These are phyloP conservation scores for Centropyge bicolor DNA, from an alignment of 2,797 vertebrate genomes.

Conservation along the genomic window DNA sequence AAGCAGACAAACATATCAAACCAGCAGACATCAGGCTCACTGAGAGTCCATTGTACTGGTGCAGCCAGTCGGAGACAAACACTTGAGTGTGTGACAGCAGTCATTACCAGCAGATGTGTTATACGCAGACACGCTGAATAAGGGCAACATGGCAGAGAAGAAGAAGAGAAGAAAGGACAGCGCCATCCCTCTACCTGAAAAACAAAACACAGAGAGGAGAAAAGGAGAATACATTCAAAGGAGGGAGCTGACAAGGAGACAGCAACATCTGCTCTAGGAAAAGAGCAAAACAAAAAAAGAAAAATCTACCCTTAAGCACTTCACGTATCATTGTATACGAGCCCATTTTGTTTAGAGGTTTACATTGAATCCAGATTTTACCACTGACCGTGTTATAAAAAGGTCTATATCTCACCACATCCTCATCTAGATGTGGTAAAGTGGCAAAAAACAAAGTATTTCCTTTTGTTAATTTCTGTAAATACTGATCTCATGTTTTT, in stretches of 20 bases:
- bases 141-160: constrained; percentile 53
- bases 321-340: not conserved
- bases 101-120: constrained; percentile 82
- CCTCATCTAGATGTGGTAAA: no score
- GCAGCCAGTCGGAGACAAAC: constrained; percentile 26
- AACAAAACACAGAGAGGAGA: constrained; percentile 31
- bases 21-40: constrained; percentile 3
- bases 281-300: not conserved
- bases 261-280: not conserved
- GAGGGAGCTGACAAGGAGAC: not conserved
- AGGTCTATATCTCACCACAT: no score
- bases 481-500: no score
- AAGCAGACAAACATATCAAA: constrained; percentile 2
- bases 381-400: not conserved
- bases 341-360: not conserved
- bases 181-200: constrained; percentile 78
- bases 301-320: not conserved
- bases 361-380: not conserved
- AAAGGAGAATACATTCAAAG: constrained; percentile 7
- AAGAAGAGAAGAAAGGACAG: constrained; percentile 59
- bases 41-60: not conserved
- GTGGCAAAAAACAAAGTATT: no score
- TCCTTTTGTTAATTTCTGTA: no score
- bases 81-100: constrained; percentile 18
- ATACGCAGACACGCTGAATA: constrained; percentile 65